phyloP scores from a whole-genome alignment of 2,113 vertebrate genomes.

The Syrrhaptes paradoxus region DNA sequence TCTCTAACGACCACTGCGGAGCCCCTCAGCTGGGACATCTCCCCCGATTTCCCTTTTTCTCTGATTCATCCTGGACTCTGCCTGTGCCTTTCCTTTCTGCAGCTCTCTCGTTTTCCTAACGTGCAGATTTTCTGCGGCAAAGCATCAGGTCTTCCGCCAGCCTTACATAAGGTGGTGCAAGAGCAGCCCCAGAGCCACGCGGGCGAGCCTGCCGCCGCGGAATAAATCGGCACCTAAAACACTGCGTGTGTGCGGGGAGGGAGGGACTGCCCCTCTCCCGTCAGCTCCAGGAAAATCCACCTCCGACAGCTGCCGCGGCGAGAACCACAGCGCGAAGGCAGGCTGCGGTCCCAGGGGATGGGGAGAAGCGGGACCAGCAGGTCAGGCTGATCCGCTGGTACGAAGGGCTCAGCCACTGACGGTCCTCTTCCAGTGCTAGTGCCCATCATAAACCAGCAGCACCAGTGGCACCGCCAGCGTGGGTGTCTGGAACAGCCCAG shows the following conservation, averaged over 20 bases:
- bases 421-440: neutral
- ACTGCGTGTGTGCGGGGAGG: accelerated
- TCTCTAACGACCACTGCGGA: neutral
- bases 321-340: neutral
- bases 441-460: neutral
- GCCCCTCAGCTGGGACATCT: neutral
- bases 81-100: neutral
- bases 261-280: neutral
- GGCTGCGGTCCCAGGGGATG: accelerated
- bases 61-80: neutral
- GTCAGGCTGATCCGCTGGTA: accelerated
- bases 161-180: accelerated
- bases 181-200: neutral
- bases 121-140: neutral
- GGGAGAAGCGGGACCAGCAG: neutral
- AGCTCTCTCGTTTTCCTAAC: neutral
- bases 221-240: accelerated
- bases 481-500: neutral
- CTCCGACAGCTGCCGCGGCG: neutral
- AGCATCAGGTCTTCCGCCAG: neutral
- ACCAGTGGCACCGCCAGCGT: accelerated
- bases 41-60: neutral
- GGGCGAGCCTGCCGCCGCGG: accelerated
- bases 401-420: neutral
- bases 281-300: neutral